Evolutionary conservation across 2,888 invertebrate species (phyloP).

Genomic region (Noctua fimbriata): DNA sequence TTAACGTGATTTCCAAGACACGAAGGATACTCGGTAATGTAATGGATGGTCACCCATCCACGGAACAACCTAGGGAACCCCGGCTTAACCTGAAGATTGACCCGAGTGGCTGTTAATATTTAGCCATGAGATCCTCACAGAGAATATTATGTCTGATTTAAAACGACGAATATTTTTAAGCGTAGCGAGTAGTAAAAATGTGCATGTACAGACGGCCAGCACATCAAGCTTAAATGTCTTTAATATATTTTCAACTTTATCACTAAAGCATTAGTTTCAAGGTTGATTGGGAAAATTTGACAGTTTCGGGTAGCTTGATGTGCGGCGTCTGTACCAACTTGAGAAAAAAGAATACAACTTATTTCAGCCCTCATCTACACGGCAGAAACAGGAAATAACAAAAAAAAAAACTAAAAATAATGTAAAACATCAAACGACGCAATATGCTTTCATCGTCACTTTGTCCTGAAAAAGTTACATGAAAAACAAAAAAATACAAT

Average conservation of each 20-base stretch:
- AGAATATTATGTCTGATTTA: not conserved
- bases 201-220: too few relatives aligned
- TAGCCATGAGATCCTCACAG: not conserved
- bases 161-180: not conserved
- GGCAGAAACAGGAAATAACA: not conserved
- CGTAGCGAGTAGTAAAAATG: not conserved
- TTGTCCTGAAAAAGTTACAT: slow-evolving; percentile 15
- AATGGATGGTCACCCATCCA: not conserved
- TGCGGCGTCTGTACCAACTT: too few relatives aligned
- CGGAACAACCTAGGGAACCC: not conserved
- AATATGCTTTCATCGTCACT: slow-evolving; percentile 14
- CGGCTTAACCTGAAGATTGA: not conserved
- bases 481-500: slow-evolving; percentile 1
- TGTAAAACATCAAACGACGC: not conserved
- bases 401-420: not conserved
- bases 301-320: too few relatives aligned
- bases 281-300: too few relatives aligned
- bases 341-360: not conserved
- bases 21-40: not conserved
- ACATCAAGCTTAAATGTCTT: too few relatives aligned
- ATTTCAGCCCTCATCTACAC: not conserved
- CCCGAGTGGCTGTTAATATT: not conserved
- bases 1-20: not conserved
- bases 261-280: too few relatives aligned
- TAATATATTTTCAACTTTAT: too few relatives aligned